Base-by-base conservation (phyloP, 2,888 invertebrate genomes). In the Alsophila aescularia region DNA sequence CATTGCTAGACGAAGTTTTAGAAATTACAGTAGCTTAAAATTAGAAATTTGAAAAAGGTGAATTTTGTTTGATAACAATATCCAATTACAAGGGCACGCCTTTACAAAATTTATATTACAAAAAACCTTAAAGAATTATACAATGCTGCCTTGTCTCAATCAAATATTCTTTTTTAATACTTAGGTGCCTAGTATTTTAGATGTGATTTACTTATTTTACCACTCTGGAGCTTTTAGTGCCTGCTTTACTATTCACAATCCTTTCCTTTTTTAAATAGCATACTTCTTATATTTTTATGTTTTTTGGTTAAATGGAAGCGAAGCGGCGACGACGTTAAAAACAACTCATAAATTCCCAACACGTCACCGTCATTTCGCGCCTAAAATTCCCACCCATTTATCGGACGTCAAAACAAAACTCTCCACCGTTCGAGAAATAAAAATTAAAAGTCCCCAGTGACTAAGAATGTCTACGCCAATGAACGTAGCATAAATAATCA, bases 401-500 rank as follows among this genome's bases (percentile, higher is more conserved):
- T 73, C 68, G 73, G 44, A 71, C 70, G 77, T 77, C 76, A 76
- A 74, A 78, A 77, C 75, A 75, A 77, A 75, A 62, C 67, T 58
- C 56, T 59, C 45, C 52, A 16, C 41, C 61, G 66, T 50, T 58
- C 58, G 49, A 56, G 66, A 73, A 77, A 73, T 72, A 76, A 77
- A 77, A 77, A 76, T 74, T 74, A 72, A 69, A 77, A 71, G 68
- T 75, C 71, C 64, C 71, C 59, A 69, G 60, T 69, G 68, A 67
- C 70, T 60, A 62, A 62, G 65, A 80, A 77, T 75, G 82, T 81
- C 83, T 74, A 64, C 70, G 64, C 70, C 79, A 79, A 82, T 83
- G 83, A 82, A 75, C 74, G 76, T 70, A 66, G 83, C 85, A 85
- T 86, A 85, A 85, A 85, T 86, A 87, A 83, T 83, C 79, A 81